Evolutionary conservation across 2,888 invertebrate species (phyloP).

Genomic region (Molanna angustata): DNA sequence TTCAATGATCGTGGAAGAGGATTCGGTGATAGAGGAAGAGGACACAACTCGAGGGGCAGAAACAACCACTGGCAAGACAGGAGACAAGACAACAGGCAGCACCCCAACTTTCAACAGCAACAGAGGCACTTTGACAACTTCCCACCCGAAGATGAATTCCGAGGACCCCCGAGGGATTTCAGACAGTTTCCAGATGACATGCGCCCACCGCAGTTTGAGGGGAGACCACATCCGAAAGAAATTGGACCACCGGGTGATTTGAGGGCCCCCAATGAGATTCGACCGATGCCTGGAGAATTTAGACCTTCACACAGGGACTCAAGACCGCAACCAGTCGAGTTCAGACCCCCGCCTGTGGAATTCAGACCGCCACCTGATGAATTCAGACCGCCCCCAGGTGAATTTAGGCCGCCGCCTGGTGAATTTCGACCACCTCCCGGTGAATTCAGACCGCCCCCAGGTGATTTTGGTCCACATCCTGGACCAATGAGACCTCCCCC

Average conservation of each 20-base stretch:
- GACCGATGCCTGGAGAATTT: background rate
- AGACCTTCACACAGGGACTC: background rate
- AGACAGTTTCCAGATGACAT: slow-evolving; percentile 6
- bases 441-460: slow-evolving; percentile 6
- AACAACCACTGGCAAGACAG: background rate
- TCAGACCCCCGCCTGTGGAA: background rate
- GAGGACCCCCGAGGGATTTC: slow-evolving; percentile 3
- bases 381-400: background rate
- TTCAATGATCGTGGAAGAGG: background rate
- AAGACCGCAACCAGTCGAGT: background rate
- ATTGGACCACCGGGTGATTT: slow-evolving; percentile 3
- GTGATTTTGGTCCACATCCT: slow-evolving; percentile 5
- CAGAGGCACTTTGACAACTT: background rate
- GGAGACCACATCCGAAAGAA: background rate
- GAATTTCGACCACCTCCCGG: slow-evolving; percentile 3
- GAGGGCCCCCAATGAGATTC: background rate
- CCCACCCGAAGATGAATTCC: background rate
- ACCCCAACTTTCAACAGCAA: background rate
- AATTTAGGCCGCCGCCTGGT: slow-evolving; percentile 1
- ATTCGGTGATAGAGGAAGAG: slow-evolving; percentile 6
- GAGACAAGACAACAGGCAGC: background rate
- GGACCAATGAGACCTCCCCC: slow-evolving; percentile 1
- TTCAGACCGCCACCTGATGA: slow-evolving; percentile 1
- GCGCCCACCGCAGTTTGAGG: background rate
- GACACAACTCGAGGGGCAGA: background rate